These are phyloP conservation scores for Eolophus roseicapilla DNA, from an alignment of 2,113 vertebrate genomes.

Conservation along the genomic window DNA sequence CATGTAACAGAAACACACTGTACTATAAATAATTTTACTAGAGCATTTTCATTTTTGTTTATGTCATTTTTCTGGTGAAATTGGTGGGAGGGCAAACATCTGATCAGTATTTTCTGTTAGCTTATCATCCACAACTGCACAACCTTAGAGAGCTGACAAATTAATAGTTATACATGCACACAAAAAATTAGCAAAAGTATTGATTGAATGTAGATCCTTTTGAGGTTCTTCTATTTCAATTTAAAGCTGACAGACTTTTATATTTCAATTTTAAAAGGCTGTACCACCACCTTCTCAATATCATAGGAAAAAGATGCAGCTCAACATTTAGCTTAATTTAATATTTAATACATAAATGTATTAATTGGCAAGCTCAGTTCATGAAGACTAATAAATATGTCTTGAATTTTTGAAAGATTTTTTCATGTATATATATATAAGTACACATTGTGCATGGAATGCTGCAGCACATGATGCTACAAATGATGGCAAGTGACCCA, in stretches of 20 bases:
- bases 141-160: background rate
- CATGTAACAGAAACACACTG: background rate
- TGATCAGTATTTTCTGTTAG: background rate
- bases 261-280: background rate
- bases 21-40: conserved; percentile 37
- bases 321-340: background rate
- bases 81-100: background rate
- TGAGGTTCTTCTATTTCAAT: background rate
- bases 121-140: background rate
- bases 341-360: background rate
- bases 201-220: background rate
- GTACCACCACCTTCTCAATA: background rate
- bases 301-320: background rate
- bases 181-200: background rate
- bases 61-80: background rate
- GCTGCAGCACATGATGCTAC: background rate
- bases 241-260: background rate
- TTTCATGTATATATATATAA: background rate
- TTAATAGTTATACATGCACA: background rate
- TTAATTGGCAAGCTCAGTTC: background rate
- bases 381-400: background rate
- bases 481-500: background rate
- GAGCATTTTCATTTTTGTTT: background rate
- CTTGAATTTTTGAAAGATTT: background rate
- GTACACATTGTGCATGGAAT: background rate